Evolutionary conservation across 2,797 vertebrate species (phyloP), one percentile per base, ranked within the genome.

Genomic region (Bovichtus diacanthus): DNA sequence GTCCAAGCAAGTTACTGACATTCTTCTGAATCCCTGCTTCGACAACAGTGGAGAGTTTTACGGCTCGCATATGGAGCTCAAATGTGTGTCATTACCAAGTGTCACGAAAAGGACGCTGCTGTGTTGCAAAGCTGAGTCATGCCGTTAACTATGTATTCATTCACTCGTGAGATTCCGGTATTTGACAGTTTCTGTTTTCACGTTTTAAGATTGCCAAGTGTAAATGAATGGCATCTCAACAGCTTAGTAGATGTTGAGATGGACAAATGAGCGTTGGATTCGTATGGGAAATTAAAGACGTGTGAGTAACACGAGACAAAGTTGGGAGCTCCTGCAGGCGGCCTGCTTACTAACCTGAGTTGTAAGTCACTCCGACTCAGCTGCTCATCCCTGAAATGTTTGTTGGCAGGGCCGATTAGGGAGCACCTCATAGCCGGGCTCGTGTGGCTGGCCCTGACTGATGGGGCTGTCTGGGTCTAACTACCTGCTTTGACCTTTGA

Each of bases 401-500:
- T 65, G 53, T 34, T 76, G 60, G 63, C 70, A 47, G 72, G 7
- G 47, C 38, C 6, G 31, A 67, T 84, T 60, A 67, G 60, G 39
- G 43, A 67, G 44, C 5, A 6, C 9, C 43, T 64, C 58, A 47
- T 47, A 63, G 27, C 43, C 60, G 21, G 49, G 21, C 74, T 72
- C 5, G 8, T 59, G 39, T 36, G 38, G 39, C 67, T 59, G 46
- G 39, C 9, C 41, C 62, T 75, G 46, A 56, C 41, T 68, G 65
- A 76, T 60, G 73, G 47, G 51, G 25, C 65, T 64, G 78, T 67
- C 78, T 46, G 44, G 50, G 63, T 79, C 72, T 11, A 25, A 83
- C 73, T 77, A 73, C 67, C 73, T 70, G 63, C 25, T 46, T 4
- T 79, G 78, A 83, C 78, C 76, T 87, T 70, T 76, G 51, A 83